phyloP scores from a whole-genome alignment of 1,140 invertebrate genomes.

The Saccostrea glomerata region DNA sequence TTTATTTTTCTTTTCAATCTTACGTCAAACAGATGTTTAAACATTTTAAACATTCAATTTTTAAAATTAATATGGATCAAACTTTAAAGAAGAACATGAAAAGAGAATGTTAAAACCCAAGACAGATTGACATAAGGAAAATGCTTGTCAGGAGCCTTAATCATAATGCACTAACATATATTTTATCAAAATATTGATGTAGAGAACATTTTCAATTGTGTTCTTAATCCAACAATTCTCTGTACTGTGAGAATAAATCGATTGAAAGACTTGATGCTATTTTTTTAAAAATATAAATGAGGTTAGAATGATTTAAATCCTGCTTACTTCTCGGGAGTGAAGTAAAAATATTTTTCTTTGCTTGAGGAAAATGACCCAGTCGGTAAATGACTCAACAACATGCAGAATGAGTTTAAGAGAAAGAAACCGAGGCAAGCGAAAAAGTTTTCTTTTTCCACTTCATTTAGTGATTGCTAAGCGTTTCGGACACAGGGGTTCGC shows the following conservation, averaged over 20 bases:
- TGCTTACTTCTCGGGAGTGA: neutral
- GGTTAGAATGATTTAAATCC: constrained; percentile 29
- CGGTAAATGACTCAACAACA: constrained; percentile 18
- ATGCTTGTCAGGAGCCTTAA: neutral
- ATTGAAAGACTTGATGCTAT: neutral
- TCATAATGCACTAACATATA: neutral
- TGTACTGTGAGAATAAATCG: neutral
- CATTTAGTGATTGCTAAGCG: constrained; percentile 17
- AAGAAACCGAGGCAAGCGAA: neutral
- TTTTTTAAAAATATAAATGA: constrained; percentile 23
- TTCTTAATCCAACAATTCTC: neutral
- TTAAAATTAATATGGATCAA: constrained; percentile 5
- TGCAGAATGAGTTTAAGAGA: neutral
- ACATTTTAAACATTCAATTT: constrained; percentile 33
- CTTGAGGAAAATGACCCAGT: constrained; percentile 3
- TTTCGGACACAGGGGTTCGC: neutral
- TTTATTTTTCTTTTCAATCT: constrained; percentile 19
- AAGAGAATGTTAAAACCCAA: constrained; percentile 22
- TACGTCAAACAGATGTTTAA: constrained; percentile 27
- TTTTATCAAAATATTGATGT: constrained; percentile 9
- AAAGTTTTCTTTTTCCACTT: constrained; percentile 25
- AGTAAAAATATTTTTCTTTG: constrained; percentile 33
- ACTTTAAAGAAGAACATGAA: constrained; percentile 24
- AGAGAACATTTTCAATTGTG: constrained; percentile 9
- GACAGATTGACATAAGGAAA: constrained; percentile 13